A percentile compares a stretch with the other conserved stretches of the same genome.
Conservation (phyloP, 2,888 invertebrate species). For the Chirona hameri region DNA sequence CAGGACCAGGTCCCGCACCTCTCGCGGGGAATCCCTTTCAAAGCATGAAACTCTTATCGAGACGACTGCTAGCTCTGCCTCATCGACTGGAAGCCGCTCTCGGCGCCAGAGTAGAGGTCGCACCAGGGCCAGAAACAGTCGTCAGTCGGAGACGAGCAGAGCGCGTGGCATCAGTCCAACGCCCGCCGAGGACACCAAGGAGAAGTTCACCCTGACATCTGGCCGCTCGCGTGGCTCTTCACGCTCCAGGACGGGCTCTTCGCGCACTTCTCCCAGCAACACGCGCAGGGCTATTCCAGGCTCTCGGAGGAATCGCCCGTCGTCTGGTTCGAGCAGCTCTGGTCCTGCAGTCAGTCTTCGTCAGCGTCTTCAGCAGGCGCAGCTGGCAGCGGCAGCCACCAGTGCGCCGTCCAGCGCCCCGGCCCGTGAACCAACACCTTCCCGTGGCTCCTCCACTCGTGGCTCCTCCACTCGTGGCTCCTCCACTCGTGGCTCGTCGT, state of each 20-base stretch:
- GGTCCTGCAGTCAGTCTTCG: not conserved
- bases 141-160: not conserved
- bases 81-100: too few relatives aligned
- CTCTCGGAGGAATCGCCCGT: not conserved
- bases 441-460: constrained; percentile 28
- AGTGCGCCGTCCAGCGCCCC: not conserved
- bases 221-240: not conserved
- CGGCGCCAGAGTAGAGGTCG: not conserved
- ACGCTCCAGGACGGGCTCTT: not conserved
- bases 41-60: not conserved
- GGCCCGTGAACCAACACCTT: not conserved
- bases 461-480: constrained; percentile 30
- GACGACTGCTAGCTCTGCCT: not conserved
- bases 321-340: not conserved
- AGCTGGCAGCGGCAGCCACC: not conserved
- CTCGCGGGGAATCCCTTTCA: not conserved
- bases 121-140: not conserved
- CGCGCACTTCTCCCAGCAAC: not conserved
- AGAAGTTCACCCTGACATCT: not conserved
- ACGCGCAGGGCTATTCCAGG: not conserved
- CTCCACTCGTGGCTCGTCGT: constrained; percentile 2
- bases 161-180: not conserved
- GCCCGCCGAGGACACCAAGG: not conserved
- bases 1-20: constrained; percentile 10
- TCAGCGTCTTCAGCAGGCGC: constrained; percentile 8